Percentiles rank a stretch among this genome's conserved stretches.
These are phyloP conservation scores for Temnopleurus reevesii DNA, from an alignment of 53 echinoderm and acorn worm genomes.

Conservation along the genomic window DNA sequence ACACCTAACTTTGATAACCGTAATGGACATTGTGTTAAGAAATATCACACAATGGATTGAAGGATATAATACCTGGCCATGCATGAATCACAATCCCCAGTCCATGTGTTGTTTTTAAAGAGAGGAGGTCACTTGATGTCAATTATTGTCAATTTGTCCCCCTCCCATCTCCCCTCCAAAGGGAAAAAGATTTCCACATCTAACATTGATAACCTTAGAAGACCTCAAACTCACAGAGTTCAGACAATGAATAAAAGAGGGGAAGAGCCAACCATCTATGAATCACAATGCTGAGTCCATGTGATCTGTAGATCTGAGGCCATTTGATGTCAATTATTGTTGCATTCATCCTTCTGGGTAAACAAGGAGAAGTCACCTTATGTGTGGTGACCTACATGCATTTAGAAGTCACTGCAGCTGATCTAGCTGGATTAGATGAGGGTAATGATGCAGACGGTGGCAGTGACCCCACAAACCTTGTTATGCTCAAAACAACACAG, in stretches of 20 bases:
- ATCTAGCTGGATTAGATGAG: background rate
- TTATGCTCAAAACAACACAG: background rate
- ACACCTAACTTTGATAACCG: no score
- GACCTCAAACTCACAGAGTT: background rate
- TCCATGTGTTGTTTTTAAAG: no score
- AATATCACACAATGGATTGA: no score
- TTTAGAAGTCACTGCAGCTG: slow-evolving; percentile 5
- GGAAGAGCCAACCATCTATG: background rate
- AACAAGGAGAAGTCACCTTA: background rate
- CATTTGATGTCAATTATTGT: slow-evolving; percentile 21
- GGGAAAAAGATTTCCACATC: background rate
- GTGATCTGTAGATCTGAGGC: no score
- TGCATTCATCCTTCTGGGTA: background rate
- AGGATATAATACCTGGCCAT: no score
- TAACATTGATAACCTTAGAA: background rate
- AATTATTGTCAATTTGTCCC: no score
- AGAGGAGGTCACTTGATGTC: no score
- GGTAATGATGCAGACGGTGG: background rate
- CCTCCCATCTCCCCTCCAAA: no score
- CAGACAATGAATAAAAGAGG: background rate
- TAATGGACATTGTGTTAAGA: no score
- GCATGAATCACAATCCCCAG: no score
- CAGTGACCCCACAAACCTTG: slow-evolving; percentile 1
- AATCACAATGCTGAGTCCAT: slow-evolving; percentile 12
- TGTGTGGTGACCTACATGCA: background rate